Conservation (phyloP, 2,797 vertebrate genomes). For the Anguilla pacifica region DNA sequence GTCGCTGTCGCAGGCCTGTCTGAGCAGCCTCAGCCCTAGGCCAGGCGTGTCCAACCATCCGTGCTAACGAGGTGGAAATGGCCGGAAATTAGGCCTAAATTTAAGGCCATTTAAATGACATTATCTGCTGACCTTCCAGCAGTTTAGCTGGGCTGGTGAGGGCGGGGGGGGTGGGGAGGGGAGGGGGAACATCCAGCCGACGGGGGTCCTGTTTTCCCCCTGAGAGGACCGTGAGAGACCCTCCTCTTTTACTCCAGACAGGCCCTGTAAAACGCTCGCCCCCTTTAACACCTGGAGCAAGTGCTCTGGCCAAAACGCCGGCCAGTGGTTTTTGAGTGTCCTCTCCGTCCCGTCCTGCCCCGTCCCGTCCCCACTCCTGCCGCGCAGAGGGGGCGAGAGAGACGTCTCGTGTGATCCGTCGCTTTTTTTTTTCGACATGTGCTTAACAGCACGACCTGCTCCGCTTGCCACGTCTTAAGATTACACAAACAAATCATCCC, state of each 20-base stretch:
- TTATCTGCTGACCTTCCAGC: slow-evolving; percentile 35
- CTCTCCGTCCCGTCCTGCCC: too few species aligned
- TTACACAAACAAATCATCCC: not conserved
- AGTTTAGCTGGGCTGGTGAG: not conserved
- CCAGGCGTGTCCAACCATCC: not conserved
- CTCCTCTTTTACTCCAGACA: slow-evolving; percentile 48
- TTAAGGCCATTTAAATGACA: slow-evolving; percentile 32
- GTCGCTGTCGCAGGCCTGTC: not conserved
- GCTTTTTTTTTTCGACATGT: not conserved
- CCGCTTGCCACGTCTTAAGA: not conserved
- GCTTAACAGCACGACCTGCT: not conserved
- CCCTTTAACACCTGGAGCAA: slow-evolving; percentile 53
- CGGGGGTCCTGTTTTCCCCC: slow-evolving; percentile 28
- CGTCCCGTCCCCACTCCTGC: too few species aligned
- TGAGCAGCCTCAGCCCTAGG: slow-evolving; percentile 31
- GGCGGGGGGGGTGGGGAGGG: not conserved
- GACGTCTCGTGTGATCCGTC: not conserved
- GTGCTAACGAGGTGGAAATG: slow-evolving; percentile 24
- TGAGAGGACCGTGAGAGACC: slow-evolving; percentile 40
- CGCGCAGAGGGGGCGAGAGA: too few species aligned
- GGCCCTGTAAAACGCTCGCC: slow-evolving; percentile 45
- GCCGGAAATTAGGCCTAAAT: slow-evolving; percentile 23
- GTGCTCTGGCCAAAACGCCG: slow-evolving; percentile 57
- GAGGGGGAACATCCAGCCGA: not conserved
- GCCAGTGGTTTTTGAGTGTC: too few species aligned